These are phyloP conservation scores for Drosophila erecta DNA, from an alignment of 1,140 invertebrate genomes.

Conservation along the genomic window DNA sequence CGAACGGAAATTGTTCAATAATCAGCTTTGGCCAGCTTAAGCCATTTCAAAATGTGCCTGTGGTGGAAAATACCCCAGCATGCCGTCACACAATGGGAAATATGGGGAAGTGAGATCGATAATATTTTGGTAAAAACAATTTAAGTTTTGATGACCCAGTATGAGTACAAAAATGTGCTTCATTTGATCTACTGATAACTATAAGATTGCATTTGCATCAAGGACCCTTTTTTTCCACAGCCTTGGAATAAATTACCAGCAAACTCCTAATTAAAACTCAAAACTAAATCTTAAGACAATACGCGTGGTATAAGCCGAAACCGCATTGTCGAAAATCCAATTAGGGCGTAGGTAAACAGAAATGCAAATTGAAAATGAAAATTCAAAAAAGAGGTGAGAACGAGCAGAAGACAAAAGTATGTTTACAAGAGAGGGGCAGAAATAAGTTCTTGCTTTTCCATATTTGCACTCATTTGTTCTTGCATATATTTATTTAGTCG, in stretches of 20 bases:
- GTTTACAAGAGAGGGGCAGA: conserved; percentile 13
- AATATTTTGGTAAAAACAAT: neutral
- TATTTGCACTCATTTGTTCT: conserved; percentile 70
- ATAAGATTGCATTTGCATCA: too few species aligned
- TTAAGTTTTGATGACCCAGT: neutral
- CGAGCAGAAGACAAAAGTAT: conserved; percentile 4
- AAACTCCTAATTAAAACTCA: too few species aligned
- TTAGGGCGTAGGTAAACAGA: conserved; percentile 7
- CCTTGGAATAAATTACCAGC: too few species aligned
- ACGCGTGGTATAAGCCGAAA: neutral
- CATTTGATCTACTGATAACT: too few species aligned
- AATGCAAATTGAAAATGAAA: too few species aligned
- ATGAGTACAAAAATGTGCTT: too few species aligned
- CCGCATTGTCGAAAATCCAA: conserved; percentile 6
- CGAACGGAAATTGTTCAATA: conserved; percentile 65
- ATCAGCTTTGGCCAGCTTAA: conserved; percentile 58
- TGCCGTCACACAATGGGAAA: neutral
- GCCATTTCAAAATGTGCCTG: conserved; percentile 8
- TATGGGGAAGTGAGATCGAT: neutral
- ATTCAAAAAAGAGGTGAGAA: conserved; percentile 1
- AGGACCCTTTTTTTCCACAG: too few species aligned
- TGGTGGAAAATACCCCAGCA: neutral
- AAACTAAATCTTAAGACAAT: neutral
- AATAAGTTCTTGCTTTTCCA: conserved; percentile 17
- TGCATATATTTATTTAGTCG: conserved; percentile 50